A percentile compares a stretch with the other conserved stretches of the same genome.
These are phyloP conservation scores for Capricornis sumatraensis DNA, from an alignment of 2,113 vertebrate genomes.

Conservation along the genomic window DNA sequence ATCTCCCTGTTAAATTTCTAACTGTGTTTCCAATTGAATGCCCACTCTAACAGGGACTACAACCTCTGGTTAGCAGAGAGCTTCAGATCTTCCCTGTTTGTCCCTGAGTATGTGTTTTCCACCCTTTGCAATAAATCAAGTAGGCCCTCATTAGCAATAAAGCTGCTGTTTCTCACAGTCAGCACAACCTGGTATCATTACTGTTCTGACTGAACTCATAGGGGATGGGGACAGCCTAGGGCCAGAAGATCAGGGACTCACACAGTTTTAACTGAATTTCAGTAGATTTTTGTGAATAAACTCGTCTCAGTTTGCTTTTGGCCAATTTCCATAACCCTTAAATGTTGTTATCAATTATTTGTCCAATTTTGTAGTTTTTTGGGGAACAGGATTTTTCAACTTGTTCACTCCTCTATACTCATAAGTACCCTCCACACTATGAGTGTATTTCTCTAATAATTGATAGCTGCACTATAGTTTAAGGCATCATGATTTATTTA, in stretches of 20 bases:
- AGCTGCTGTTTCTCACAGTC: not conserved
- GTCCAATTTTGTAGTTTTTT: not conserved
- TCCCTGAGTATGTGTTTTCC: not conserved
- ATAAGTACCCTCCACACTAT: not conserved
- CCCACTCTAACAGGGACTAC: not conserved
- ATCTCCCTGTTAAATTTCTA: not conserved
- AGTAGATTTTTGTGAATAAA: not conserved
- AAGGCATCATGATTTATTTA: constrained; percentile 4
- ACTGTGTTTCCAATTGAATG: not conserved
- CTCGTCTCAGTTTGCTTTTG: not conserved
- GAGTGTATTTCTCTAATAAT: not conserved
- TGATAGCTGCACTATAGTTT: not conserved
- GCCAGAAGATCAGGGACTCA: not conserved
- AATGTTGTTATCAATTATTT: constrained; percentile 3
- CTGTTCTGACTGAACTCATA: not conserved
- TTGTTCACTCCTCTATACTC: not conserved
- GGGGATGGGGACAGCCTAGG: not conserved
- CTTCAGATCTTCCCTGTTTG: not conserved
- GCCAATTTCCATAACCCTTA: not conserved
- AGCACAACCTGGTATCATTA: not conserved
- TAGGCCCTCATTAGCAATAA: not conserved
- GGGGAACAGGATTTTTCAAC: not conserved
- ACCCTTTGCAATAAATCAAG: not conserved
- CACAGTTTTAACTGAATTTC: not conserved
- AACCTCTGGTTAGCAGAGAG: not conserved